Evolutionary conservation across 1,140 invertebrate genomes (phyloP).

Genomic region (Pararge aegeria): DNA sequence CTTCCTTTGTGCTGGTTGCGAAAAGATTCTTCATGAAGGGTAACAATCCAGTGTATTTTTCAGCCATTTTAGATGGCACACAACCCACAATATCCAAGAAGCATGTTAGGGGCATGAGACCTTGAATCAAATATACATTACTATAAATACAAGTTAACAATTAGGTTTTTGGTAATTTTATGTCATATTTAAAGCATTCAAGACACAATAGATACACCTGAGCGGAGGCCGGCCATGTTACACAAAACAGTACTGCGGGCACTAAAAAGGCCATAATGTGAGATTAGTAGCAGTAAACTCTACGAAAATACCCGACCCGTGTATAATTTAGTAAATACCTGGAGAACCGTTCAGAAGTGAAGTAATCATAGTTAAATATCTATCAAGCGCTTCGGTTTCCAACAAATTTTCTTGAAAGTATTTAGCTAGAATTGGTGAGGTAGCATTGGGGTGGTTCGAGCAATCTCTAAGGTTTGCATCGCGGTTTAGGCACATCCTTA

Average conservation of each 20-base stretch:
- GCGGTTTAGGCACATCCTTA: conserved; percentile 85
- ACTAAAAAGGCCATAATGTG: too few relatives aligned
- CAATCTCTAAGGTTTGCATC: conserved; percentile 68
- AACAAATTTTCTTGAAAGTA: conserved; percentile 78
- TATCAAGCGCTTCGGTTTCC: conserved; percentile 79
- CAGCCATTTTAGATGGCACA: conserved; percentile 81
- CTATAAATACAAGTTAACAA: too few relatives aligned
- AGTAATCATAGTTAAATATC: conserved; percentile 84
- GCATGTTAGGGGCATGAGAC: conserved; percentile 83
- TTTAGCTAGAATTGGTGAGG: conserved; percentile 81
- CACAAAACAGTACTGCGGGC: too few relatives aligned
- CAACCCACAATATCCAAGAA: conserved; percentile 88
- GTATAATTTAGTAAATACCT: conserved; percentile 72
- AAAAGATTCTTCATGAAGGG: conserved; percentile 84
- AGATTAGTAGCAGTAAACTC: too few relatives aligned
- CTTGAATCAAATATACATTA: conserved; percentile 56
- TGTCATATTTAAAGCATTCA: too few relatives aligned
- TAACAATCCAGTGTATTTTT: conserved; percentile 80
- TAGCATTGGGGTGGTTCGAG: conserved; percentile 81
- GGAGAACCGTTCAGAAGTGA: conserved; percentile 82
- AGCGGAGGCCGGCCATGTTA: too few relatives aligned
- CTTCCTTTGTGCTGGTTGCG: conserved; percentile 84
- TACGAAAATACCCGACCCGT: too few relatives aligned
- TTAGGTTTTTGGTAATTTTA: too few relatives aligned
- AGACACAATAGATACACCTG: too few relatives aligned